Conservation (phyloP, 1,140 invertebrate genomes). For the Apolygus lucorum region DNA sequence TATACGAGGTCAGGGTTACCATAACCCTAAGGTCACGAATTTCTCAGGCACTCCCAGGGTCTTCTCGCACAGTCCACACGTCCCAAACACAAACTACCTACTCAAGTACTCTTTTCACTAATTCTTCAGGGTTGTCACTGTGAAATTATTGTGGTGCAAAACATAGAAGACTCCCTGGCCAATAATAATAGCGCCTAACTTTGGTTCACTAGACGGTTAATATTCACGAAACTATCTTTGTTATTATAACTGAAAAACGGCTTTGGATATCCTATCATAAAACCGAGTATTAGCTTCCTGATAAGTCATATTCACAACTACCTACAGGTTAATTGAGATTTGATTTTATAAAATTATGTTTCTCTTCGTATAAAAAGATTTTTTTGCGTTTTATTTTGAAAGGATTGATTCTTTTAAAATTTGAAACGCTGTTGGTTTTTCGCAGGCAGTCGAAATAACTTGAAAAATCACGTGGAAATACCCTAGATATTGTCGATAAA, state of each 20-base stretch:
- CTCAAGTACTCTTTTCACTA: too few relatives aligned
- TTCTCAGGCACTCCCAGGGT: too few relatives aligned
- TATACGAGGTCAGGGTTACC: too few relatives aligned
- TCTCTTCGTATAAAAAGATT: not conserved
- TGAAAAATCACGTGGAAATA: not conserved
- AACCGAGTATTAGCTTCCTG: not conserved
- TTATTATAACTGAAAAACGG: too few relatives aligned
- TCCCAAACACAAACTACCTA: too few relatives aligned
- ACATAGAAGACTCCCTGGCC: too few relatives aligned
- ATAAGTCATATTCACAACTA: not conserved
- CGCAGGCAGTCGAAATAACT: slow-evolving; percentile 5
- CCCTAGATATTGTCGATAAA: slow-evolving; percentile 11
- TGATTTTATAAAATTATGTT: slow-evolving; percentile 1
- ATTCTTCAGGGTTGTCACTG: too few relatives aligned
- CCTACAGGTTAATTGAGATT: not conserved
- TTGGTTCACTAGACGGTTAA: slow-evolving; percentile 8
- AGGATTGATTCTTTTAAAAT: not conserved
- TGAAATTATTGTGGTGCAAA: too few relatives aligned
- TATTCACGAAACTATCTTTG: not conserved
- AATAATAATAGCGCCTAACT: not conserved
- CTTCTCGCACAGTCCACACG: too few relatives aligned
- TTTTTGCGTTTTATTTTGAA: not conserved
- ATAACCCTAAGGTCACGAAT: too few relatives aligned
- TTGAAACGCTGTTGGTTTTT: not conserved
- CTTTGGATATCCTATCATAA: not conserved